phyloP scores from a whole-genome alignment of 2,797 vertebrate species.

The Onychomys arenicola region DNA sequence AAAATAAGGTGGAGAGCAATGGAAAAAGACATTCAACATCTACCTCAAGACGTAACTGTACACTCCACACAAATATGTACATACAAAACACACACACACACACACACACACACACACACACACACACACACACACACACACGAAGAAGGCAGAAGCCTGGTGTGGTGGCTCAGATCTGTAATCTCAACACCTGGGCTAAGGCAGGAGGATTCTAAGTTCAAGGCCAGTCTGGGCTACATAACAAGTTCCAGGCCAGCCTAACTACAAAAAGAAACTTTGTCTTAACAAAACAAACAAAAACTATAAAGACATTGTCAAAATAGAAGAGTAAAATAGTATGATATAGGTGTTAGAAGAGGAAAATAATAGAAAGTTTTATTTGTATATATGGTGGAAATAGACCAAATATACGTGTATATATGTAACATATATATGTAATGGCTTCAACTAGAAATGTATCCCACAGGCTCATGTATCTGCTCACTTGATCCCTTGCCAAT shows the following conservation, averaged over 20 bases:
- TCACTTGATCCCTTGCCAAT: background rate
- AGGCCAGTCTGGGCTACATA: background rate
- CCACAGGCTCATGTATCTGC: background rate
- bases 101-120: background rate
- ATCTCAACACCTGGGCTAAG: background rate
- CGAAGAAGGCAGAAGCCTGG: background rate
- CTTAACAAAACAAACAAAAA: background rate
- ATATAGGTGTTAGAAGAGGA: background rate
- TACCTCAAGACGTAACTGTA: background rate
- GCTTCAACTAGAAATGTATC: background rate
- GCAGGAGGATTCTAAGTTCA: background rate
- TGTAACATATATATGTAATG: background rate
- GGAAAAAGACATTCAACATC: background rate
- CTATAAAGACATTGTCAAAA: background rate
- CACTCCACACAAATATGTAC: background rate
- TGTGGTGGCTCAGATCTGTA: background rate
- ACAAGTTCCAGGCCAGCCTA: background rate
- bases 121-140: background rate
- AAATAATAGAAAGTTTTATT: background rate
- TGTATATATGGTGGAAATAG: background rate
- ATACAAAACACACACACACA: background rate
- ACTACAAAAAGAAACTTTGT: background rate
- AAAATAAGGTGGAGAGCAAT: background rate
- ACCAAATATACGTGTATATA: background rate
- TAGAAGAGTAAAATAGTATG: background rate